Percentiles rank a stretch among this genome's conserved stretches.
Conservation (phyloP, 2,113 vertebrate species). For the Anolis sagrei region DNA sequence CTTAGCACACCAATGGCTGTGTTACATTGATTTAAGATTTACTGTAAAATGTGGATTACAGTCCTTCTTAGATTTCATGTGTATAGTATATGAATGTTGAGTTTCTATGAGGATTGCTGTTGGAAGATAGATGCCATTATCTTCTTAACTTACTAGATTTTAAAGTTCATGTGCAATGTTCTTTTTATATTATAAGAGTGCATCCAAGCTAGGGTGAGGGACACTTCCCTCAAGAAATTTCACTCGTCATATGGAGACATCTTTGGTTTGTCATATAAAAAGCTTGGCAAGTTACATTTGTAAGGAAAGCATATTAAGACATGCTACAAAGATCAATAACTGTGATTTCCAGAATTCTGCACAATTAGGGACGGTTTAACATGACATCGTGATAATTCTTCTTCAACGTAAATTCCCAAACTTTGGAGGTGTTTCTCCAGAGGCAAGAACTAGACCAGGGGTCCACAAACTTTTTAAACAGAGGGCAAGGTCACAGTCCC, state of each 20-base stretch:
- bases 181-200: conserved; percentile 32
- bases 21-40: background rate
- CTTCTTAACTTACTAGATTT: background rate
- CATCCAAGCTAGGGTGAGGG: background rate
- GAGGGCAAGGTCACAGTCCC: too few species aligned
- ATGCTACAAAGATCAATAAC: background rate
- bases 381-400: too few species aligned
- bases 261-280: background rate
- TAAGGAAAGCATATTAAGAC: background rate
- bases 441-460: background rate
- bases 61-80: conserved; percentile 13
- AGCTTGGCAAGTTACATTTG: background rate
- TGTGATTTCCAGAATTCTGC: background rate
- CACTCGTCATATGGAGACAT: background rate
- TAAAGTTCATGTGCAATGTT: background rate
- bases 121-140: background rate
- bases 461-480: too few species aligned
- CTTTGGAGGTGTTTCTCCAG: background rate
- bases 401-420: background rate
- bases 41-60: background rate
- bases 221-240: background rate
- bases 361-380: background rate
- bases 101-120: conserved; percentile 25
- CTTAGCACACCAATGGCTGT: background rate
- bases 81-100: background rate